Base-by-base conservation (phyloP, 2,113 vertebrate genomes). In the Hippocampus barbouri region DNA sequence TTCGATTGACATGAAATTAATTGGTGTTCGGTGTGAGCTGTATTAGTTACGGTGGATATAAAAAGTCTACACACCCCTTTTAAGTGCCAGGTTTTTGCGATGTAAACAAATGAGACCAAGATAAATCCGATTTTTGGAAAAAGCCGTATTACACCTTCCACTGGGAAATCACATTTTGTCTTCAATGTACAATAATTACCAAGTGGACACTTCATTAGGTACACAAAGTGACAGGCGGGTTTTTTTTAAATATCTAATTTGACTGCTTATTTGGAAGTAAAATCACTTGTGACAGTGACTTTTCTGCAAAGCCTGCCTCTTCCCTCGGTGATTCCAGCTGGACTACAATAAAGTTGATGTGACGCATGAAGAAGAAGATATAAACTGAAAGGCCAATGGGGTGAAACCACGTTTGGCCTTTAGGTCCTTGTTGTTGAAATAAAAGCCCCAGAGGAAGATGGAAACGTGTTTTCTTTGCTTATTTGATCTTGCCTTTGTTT, bases 291-390 rank as follows among this genome's bases (percentile, higher is more conserved):
- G 34, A 38, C 34, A 43, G 60, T 20, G 60, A 62, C 1, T 89
- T 85, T 88, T 85, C 86, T 83, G 85, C 76, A 87, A 89, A 91
- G 85, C 85, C 82, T 77, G 77, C 78, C 84, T 86, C 81, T 86
- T 82, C 80, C 80, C 81, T 80, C 84, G 81, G 89, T 84, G 81
- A 80, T 84, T 89, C 89, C 90, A 92, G 90, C 89, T 91, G 91
- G 85, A 87, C 81, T 80, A 16, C 8, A 81, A 83, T 78, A 83
- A 69, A 68, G 82, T 84, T 83, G 82, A 82, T 79, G 83, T 88
- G 83, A 88, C 74, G 75, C 85, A 84, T 78, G 87, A 78, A 87
- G 85, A 83, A 76, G 83, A 85, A 80, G 82, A 89, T 87, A 88
- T 84, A 85, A 85, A 74, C 85, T 83, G 76, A 87, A 82, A 87